These are phyloP conservation scores for Calephelis virginiensis DNA, from an alignment of 1,140 invertebrate genomes.

Conservation along the genomic window DNA sequence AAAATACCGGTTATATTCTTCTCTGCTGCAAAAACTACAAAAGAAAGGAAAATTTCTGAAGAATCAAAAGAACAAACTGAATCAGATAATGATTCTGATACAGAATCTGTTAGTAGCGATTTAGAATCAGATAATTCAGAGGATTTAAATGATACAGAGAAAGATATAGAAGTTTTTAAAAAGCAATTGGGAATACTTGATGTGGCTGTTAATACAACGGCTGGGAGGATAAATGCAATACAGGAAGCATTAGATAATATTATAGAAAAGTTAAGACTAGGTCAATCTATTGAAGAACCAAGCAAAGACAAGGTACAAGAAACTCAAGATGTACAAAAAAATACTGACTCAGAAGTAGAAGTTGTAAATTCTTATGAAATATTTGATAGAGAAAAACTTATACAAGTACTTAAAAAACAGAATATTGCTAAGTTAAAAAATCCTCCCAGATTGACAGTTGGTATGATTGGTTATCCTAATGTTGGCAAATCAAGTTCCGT, in stretches of 20 bases:
- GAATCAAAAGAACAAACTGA: conserved; percentile 54
- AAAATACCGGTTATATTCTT: conserved; percentile 66
- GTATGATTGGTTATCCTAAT: conserved; percentile 98
- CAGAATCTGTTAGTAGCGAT: conserved; percentile 47
- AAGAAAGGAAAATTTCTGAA: conserved; percentile 69
- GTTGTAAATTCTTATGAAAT: conserved; percentile 71
- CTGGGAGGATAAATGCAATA: conserved; percentile 71
- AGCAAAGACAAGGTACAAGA: conserved; percentile 26
- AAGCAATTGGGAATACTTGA: conserved; percentile 57
- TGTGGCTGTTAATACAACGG: conserved; percentile 67
- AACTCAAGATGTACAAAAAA: conserved; percentile 16
- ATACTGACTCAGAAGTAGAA: conserved; percentile 25
- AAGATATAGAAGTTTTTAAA: conserved; percentile 67
- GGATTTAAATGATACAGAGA: conserved; percentile 64
- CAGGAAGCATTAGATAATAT: conserved; percentile 75
- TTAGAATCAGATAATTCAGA: conserved; percentile 41
- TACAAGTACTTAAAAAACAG: conserved; percentile 84
- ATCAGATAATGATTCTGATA: conserved; percentile 38
- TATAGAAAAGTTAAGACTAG: conserved; percentile 54
- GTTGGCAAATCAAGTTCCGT: conserved; percentile 99
- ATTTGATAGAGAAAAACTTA: conserved; percentile 80
- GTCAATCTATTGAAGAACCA: conserved; percentile 52
- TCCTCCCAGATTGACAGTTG: conserved; percentile 86
- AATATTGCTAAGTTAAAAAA: conserved; percentile 81
- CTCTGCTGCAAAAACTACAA: conserved; percentile 78